phyloP scores from a whole-genome alignment of 2,888 invertebrate genomes.

The Drosophila suboccidentalis region DNA sequence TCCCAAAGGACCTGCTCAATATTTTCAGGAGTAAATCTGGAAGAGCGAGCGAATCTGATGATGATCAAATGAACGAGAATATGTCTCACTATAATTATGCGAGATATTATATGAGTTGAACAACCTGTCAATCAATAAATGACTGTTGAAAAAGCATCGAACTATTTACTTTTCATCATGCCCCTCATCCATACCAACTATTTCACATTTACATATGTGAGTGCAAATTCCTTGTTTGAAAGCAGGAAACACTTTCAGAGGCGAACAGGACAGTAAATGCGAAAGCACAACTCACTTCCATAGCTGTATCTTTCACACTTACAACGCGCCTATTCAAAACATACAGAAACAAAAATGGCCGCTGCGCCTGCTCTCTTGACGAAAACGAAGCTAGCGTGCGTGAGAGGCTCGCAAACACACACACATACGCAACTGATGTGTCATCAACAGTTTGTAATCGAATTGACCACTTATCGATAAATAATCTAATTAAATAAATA shows the following conservation, averaged over 20 bases:
- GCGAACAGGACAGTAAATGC: too few species aligned
- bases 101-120: too few species aligned
- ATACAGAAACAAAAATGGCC: not conserved
- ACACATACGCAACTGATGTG: not conserved
- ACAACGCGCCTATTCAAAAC: not conserved
- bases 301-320: not conserved
- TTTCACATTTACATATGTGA: too few species aligned
- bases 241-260: not conserved
- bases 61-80: too few species aligned
- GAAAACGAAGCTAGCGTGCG: not conserved
- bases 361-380: conserved; percentile 4
- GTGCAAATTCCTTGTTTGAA: not conserved
- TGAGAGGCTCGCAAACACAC: not conserved
- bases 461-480: conserved; percentile 1
- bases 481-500: not conserved
- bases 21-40: too few species aligned
- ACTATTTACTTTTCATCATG: too few species aligned
- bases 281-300: not conserved
- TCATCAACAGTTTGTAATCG: conserved; percentile 1
- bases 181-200: too few species aligned
- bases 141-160: too few species aligned
- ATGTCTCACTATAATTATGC: too few species aligned
- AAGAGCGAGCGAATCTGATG: too few species aligned
- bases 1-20: not conserved
- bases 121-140: too few species aligned